Evolutionary conservation across 2,888 invertebrate species (phyloP).

Genomic region (Neoitamus cyanurus): DNA sequence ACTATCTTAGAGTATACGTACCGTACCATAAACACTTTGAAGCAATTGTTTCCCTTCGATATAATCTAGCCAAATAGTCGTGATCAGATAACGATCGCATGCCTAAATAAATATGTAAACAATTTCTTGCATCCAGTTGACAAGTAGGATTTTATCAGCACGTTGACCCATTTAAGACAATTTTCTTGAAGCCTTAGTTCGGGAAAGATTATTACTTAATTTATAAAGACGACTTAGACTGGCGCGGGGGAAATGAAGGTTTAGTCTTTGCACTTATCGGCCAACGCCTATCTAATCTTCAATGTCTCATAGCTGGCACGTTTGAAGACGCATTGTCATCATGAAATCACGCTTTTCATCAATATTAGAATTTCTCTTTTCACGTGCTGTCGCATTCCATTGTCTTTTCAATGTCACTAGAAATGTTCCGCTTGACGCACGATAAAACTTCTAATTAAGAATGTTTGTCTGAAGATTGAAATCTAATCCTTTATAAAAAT

Average conservation of each 20-base stretch:
- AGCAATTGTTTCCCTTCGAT: background rate
- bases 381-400: conserved; percentile 10
- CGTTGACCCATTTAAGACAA: background rate
- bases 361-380: background rate
- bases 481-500: background rate
- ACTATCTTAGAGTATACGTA: background rate
- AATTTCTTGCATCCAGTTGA: background rate
- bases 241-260: background rate
- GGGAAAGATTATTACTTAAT: background rate
- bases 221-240: background rate
- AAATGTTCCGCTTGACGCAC: background rate
- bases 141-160: background rate
- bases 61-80: background rate
- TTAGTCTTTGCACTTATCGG: background rate
- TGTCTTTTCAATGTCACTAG: background rate
- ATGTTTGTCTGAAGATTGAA: background rate
- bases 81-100: background rate
- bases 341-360: background rate
- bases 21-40: background rate
- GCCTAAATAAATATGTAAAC: background rate
- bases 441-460: background rate
- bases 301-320: background rate
- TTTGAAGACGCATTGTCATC: conserved; percentile 15
- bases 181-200: background rate
- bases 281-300: background rate